Base-by-base conservation (phyloP, 2,888 invertebrate species). In the Pyrgus malvae region DNA sequence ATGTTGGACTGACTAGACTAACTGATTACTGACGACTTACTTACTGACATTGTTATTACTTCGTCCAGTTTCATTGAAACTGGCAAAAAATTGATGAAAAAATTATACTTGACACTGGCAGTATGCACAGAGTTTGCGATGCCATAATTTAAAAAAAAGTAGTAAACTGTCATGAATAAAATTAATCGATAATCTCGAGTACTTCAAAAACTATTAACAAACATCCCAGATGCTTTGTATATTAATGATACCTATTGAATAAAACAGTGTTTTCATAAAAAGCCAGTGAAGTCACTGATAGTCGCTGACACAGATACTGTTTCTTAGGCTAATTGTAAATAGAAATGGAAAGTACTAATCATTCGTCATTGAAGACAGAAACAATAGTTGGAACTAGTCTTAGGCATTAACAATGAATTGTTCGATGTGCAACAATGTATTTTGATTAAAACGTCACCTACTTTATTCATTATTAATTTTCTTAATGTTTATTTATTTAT, bases 311-410 rank as follows among this genome's bases (percentile, higher is more conserved):
- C 16, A 53, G 51, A 53, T 53, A 44, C 44, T n/a, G 37, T 45
- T 53, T 53, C 53, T 53, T 29, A 45, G 45, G 37, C 41, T 41
- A 40, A 53, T 38, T 53, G 37, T 45, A 21, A 53, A 27, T 33
- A 51, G 44, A 51, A 44, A 53, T 53, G 27, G 27, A 38, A 42
- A 50, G 45, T 45, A 53, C 21, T 53, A 53, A 45, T 53, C 53
- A 53, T 45, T 51, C 25, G 25, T 48, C 29, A 17, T 38, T 51
- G 44, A 45, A 37, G 11, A 41, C 25, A 29, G 21, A 31, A 23
- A 51, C 44, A 51, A 51, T 51, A 25, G 37, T n/a, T 21, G 37
- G 29, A 41, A 16, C 33, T 33, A 50, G 50, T 27, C 51, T 51
- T 51, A 45, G 37, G 21, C 21, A 45, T 16, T 16, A 4, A 31